Base-by-base conservation (phyloP, 2,113 vertebrate genomes). In the Abramis brama region DNA sequence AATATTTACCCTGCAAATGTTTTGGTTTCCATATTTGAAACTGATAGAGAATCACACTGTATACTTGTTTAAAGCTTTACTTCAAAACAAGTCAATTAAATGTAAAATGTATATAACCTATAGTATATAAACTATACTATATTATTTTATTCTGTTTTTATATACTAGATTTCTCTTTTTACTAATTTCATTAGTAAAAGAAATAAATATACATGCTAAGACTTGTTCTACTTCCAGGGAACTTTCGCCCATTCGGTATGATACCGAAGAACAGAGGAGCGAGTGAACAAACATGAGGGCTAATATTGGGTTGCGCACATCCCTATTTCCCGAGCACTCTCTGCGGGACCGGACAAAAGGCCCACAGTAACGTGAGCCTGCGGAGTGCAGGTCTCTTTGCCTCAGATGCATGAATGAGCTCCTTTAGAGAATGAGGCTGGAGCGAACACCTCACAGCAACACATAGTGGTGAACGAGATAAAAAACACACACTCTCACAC, bases 281-380 rank as follows among this genome's bases (percentile, higher is more conserved):
- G 21, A 85, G 86, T 86, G 91, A 91, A 92, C 86, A 91, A 92
- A 91, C 84, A 83, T 88, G 87, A 93, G 87, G 92, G 90, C 3
- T 85, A 86, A 92, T 93, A 89, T 94, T 89, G 90, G 89, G 92
- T 94, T 95, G 86, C 93, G 79, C 90, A 89, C 92, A 92, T 91
- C 88, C 93, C 94, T 91, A 93, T 95, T 94, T 93, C 90, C 86
- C 88, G 89, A 91, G 87, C 92, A 91, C 90, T 84, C 90, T 92
- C 82, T 74, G 90, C 92, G 88, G 90, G 80, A 85, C 83, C 81
- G 89, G 87, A 94, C 93, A 95, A 95, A 94, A 93, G 92, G 71
- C 83, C 80, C 90, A 91, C 91, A 92, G 94, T 94, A 94, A 95
- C 90, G 90, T 89, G 93, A 95, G 88, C 89, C 90, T 6, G 59